Base-by-base conservation (phyloP, 2,113 vertebrate species). In the Zosterops borbonicus region DNA sequence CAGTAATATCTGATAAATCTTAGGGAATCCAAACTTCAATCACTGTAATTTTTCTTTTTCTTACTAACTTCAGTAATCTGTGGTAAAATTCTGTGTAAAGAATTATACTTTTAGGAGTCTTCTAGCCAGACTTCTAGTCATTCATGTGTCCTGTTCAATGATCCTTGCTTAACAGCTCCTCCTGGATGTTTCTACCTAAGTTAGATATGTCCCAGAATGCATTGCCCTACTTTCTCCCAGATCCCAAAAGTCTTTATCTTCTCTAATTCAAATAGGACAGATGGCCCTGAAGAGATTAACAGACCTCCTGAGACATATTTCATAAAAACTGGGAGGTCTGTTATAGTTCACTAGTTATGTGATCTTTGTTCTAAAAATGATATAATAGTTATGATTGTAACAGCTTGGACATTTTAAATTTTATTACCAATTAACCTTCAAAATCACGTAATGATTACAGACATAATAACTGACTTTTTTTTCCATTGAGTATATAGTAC, bases 381-480 rank as follows among this genome's bases (percentile, higher is more conserved):
- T 95, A 94, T 89, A 83, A 85, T 69, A 83, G 78, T 83, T 88
- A 83, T 93, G 82, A 94, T 83, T 78, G 52, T 68, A 96, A 96
- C 95, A 96, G 93, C 92, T 96, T 96, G 96, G 90, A 94, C 85
- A 95, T 88, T 95, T 96, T 76, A 83, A n/a, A 89, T 94, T 93
- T 96, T 96, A 96, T 92, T 95, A 68, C 52, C 88, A 83, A 97
- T 97, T 96, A 96, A 96, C 96, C 93, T 96, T 96, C 94, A 96
- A 92, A 95, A 95, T 96, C 83, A 42, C 28, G 31, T 86, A 83
- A 95, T 97, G 68, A 96, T 95, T 96, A 81, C 52, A 83, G 79
- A 68, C 39, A 75, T 88, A 87, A 92, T 83, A 68, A 80, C 8
- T 86, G 52, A 23, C 12, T 14, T 19, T 59, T 59, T 55, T 50